phyloP scores from a whole-genome alignment of 2,888 invertebrate species.

The Orchesella flavescens region DNA sequence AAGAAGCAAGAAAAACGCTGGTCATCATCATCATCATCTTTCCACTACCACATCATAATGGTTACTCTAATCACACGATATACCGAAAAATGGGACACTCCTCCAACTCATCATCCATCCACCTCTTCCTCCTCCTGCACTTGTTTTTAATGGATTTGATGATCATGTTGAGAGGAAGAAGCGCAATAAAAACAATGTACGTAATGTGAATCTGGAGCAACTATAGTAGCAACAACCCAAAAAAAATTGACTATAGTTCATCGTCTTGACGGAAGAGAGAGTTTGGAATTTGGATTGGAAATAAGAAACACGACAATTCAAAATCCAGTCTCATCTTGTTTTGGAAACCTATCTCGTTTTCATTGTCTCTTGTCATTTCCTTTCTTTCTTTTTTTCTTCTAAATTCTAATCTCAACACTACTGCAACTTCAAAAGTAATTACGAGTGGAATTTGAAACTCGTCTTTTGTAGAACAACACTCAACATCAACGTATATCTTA shows the following conservation, averaged over 20 bases:
- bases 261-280: slow-evolving; percentile 40
- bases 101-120: background rate
- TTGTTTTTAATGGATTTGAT: slow-evolving; percentile 25
- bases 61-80: slow-evolving; percentile 35
- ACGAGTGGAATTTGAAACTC: slow-evolving; percentile 48
- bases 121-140: slow-evolving; percentile 20
- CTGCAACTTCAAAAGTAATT: slow-evolving; percentile 49
- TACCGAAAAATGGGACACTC: background rate
- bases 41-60: slow-evolving; percentile 34
- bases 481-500: background rate
- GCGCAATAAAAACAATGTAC: background rate
- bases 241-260: slow-evolving; percentile 24
- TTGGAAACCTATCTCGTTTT: background rate
- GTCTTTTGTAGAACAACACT: slow-evolving; percentile 48
- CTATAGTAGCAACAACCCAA: background rate
- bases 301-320: background rate
- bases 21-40: slow-evolving; percentile 12
- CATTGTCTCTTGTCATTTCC: background rate
- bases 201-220: slow-evolving; percentile 11
- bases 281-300: background rate
- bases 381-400: background rate
- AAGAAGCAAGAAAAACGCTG: background rate
- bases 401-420: background rate
- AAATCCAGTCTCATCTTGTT: background rate
- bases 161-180: background rate